These are phyloP conservation scores for Catonia carolina DNA, from an alignment of 2,888 invertebrate genomes.

Conservation along the genomic window DNA sequence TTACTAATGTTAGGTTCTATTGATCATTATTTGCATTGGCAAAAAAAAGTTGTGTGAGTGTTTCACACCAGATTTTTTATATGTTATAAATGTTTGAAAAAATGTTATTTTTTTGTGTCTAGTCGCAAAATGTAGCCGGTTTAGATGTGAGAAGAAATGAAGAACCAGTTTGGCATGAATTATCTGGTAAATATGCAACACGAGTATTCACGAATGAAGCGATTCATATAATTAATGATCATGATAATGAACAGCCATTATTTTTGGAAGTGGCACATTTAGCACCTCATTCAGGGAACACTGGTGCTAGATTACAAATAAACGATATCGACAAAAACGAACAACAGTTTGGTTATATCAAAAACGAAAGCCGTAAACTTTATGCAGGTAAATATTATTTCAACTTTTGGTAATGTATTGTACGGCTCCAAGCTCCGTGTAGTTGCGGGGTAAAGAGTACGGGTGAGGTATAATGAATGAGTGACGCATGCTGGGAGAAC, in stretches of 20 bases:
- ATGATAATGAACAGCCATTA: constrained; percentile 50
- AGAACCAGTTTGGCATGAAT: constrained; percentile 46
- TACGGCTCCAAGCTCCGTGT: too few relatives aligned
- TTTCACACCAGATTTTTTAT: too few relatives aligned
- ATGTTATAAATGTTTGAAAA: too few relatives aligned
- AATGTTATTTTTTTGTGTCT: too few relatives aligned
- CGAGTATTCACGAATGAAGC: constrained; percentile 55
- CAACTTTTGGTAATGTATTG: too few relatives aligned
- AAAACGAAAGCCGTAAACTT: constrained; percentile 56
- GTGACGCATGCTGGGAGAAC: too few relatives aligned
- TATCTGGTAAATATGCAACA: constrained; percentile 58
- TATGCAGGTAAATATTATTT: constrained; percentile 68
- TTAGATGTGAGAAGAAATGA: constrained; percentile 55
- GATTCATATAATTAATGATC: constrained; percentile 41
- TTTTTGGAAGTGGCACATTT: constrained; percentile 73
- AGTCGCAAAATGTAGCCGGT: constrained; percentile 40
- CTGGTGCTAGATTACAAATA: constrained; percentile 62
- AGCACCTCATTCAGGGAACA: constrained; percentile 71
- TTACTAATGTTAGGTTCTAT: too few relatives aligned
- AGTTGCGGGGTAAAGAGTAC: too few relatives aligned
- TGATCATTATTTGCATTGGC: too few relatives aligned
- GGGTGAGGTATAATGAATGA: too few relatives aligned
- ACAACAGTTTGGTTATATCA: constrained; percentile 54
- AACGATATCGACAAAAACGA: constrained; percentile 56
- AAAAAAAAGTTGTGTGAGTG: too few relatives aligned